These are phyloP conservation scores for Perdita meconis DNA, from an alignment of 2,888 invertebrate species.

Conservation along the genomic window DNA sequence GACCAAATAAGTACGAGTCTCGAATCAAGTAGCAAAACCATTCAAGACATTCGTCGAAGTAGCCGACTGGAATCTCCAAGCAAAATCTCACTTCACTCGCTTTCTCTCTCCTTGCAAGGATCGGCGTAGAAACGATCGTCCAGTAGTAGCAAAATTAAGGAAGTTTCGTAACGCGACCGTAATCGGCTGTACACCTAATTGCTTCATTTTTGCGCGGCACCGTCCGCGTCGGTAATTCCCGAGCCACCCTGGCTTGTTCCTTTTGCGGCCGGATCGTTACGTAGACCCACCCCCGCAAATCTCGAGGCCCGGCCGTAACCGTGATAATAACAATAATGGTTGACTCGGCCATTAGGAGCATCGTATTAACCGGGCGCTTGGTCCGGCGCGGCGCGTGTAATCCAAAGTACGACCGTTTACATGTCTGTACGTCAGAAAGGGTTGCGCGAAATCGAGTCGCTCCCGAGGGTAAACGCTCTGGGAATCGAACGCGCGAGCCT, in stretches of 20 bases:
- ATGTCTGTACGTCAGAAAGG: conserved; percentile 42
- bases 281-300: conserved; percentile 52
- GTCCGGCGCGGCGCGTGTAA: conserved; percentile 41
- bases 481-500: conserved; percentile 6
- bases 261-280: conserved; percentile 36
- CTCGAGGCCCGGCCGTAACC: conserved; percentile 49
- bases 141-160: conserved; percentile 29
- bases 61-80: neutral
- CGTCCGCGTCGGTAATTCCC: conserved; percentile 29
- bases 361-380: conserved; percentile 53
- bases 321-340: conserved; percentile 65
- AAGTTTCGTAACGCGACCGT: conserved; percentile 20
- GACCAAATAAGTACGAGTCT: too few relatives aligned
- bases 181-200: conserved; percentile 34
- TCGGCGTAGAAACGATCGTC: neutral
- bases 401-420: conserved; percentile 47
- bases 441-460: conserved; percentile 5
- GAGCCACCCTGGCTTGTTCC: conserved; percentile 13
- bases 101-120: neutral
- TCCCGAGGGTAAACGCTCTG: conserved; percentile 8
- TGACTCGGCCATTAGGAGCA: conserved; percentile 53
- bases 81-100: neutral
- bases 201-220: conserved; percentile 38
- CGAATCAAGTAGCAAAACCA: too few relatives aligned
- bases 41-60: neutral